Evolutionary conservation across 2,113 vertebrate species (phyloP).

Genomic region (Arenaria interpres): DNA sequence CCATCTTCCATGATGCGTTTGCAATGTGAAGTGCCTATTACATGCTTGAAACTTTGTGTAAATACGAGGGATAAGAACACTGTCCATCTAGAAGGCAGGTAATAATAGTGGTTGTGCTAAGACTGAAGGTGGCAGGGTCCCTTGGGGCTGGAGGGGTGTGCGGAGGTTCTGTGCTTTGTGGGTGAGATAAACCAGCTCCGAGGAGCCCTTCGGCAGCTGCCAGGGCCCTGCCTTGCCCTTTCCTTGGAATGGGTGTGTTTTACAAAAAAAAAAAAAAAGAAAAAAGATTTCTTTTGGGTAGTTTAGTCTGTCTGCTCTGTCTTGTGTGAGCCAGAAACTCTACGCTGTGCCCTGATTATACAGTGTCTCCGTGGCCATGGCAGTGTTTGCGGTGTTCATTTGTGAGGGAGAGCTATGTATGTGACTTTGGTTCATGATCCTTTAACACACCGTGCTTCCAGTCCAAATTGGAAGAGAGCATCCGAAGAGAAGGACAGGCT

Average conservation of each 20-base stretch:
- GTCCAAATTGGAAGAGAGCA: neutral
- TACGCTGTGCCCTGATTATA: neutral
- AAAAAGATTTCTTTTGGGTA: neutral
- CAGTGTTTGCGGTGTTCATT: neutral
- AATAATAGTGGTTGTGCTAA: neutral
- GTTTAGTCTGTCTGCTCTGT: neutral
- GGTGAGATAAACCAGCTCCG: neutral
- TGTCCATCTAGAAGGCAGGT: neutral
- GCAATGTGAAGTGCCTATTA: neutral
- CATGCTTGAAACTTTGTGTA: neutral
- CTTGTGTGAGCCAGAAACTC: neutral
- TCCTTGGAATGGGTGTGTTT: neutral
- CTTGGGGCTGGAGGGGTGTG: neutral
- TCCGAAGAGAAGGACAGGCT: neutral
- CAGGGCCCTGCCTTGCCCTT: neutral
- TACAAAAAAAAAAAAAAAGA: neutral
- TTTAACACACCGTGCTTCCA: neutral
- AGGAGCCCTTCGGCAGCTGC: neutral
- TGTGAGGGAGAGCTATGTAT: neutral
- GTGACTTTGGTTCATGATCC: conserved; percentile 4
- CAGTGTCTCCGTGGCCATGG: neutral
- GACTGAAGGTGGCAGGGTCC: neutral
- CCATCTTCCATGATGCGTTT: neutral
- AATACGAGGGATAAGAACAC: neutral
- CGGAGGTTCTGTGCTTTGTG: neutral